Evolutionary conservation across 2,113 vertebrate species (phyloP).

Genomic region (Symphodus melops): DNA sequence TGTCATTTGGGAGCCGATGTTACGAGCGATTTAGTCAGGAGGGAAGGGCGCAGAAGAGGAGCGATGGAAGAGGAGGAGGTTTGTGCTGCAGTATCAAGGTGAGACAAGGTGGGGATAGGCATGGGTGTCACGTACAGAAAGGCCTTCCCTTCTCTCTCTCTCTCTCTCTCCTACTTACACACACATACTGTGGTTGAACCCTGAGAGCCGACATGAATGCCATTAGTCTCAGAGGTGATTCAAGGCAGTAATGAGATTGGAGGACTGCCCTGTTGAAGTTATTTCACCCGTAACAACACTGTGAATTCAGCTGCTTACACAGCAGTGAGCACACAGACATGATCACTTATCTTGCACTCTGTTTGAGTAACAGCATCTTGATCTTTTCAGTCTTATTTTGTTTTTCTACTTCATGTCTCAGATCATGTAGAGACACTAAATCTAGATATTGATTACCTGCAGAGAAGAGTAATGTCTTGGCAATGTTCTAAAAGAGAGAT

Average conservation of each 20-base stretch:
- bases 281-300: slow-evolving; percentile 45
- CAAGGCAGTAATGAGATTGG: slow-evolving; percentile 73
- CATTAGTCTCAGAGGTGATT: slow-evolving; percentile 67
- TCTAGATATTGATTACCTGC: background rate
- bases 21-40: slow-evolving; percentile 59
- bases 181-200: slow-evolving; percentile 48
- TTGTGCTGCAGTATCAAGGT: slow-evolving; percentile 77
- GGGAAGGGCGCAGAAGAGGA: slow-evolving; percentile 35
- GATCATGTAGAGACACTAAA: background rate
- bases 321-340: slow-evolving; percentile 34
- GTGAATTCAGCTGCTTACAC: slow-evolving; percentile 60
- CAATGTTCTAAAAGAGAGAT: background rate
- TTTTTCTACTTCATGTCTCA: background rate
- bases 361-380: background rate
- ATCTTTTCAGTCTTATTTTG: background rate
- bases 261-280: slow-evolving; percentile 57
- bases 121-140: slow-evolving; percentile 80
- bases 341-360: slow-evolving; percentile 12
- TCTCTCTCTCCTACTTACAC: slow-evolving; percentile 2
- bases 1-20: slow-evolving; percentile 62
- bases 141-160: slow-evolving; percentile 53
- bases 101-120: slow-evolving; percentile 82
- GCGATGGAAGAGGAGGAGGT: slow-evolving; percentile 27
- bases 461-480: background rate
- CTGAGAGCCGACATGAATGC: slow-evolving; percentile 42